Percentiles rank a stretch among this genome's conserved stretches.
phyloP scores from a whole-genome alignment of 92 coral and sea anemone genomes.

The Palythoa heliodiscus region DNA sequence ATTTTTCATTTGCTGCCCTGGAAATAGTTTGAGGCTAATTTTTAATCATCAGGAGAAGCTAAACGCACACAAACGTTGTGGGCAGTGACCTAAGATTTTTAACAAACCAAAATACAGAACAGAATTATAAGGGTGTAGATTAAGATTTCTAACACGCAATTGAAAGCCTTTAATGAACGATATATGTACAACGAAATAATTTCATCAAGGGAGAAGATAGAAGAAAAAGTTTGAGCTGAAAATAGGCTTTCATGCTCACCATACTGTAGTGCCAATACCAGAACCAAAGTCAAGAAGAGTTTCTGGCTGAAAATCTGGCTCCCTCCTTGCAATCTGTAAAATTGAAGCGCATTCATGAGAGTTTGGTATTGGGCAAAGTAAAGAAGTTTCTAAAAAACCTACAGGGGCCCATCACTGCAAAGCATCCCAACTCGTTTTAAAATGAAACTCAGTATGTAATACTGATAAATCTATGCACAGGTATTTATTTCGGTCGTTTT shows the following conservation, averaged over 20 bases:
- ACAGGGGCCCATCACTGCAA: no score
- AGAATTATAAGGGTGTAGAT: not conserved
- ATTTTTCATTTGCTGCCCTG: constrained; percentile 94
- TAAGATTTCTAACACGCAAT: not conserved
- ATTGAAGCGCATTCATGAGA: not conserved
- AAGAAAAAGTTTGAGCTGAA: not conserved
- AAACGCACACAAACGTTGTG: not conserved
- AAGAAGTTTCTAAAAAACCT: no score
- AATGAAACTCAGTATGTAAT: no score
- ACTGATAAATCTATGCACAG: no score
- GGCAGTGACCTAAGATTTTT: not conserved
- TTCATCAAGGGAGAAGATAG: not conserved
- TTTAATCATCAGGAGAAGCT: not conserved
- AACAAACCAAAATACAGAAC: not conserved
- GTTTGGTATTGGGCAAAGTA: no score
- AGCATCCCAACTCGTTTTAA: no score
- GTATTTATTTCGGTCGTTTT: no score
- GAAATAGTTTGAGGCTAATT: not conserved
- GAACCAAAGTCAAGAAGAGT: constrained; percentile 97
- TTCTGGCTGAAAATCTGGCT: constrained; percentile 86
- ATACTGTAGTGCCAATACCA: constrained; percentile 83
- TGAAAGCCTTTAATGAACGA: not conserved
- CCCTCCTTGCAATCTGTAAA: constrained; percentile 76
- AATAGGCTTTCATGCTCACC: constrained; percentile 51
- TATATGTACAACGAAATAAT: not conserved